These are phyloP conservation scores for Scaptomyza parva DNA, from an alignment of 2,888 invertebrate species.

Conservation along the genomic window DNA sequence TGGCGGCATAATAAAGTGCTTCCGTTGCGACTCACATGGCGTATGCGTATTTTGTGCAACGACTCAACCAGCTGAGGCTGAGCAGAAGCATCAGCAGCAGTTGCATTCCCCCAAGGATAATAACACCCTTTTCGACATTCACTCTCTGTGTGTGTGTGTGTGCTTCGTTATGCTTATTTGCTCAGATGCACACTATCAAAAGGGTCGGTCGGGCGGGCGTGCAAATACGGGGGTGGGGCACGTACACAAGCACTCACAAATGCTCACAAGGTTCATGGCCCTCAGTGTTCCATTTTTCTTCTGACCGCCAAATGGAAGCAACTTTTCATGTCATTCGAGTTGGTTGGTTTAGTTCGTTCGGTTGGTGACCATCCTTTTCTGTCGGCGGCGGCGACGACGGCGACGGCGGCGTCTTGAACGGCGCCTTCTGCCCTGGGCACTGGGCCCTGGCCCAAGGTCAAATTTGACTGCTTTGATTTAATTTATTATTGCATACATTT, in stretches of 20 bases:
- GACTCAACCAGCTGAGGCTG: conserved; percentile 2
- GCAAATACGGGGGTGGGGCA: not conserved
- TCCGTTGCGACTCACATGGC: conserved; percentile 60
- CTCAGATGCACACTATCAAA: conserved; percentile 43
- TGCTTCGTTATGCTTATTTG: conserved; percentile 74
- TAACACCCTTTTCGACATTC: conserved; percentile 50
- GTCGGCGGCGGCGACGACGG: too few relatives aligned
- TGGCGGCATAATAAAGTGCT: conserved; percentile 76
- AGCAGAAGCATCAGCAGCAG: conserved; percentile 32
- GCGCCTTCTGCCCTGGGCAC: too few relatives aligned
- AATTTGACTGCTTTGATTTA: conserved; percentile 75
- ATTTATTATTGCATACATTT: conserved; percentile 76
- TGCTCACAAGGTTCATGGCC: conserved; percentile 64
- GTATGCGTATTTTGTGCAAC: conserved; percentile 53
- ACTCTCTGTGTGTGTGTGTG: too few relatives aligned
- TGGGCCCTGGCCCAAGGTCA: conserved; percentile 69
- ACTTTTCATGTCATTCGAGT: conserved; percentile 41
- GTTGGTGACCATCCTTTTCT: conserved; percentile 1
- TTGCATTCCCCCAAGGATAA: conserved; percentile 69
- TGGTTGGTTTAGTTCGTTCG: too few relatives aligned
- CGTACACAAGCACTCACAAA: conserved; percentile 31
- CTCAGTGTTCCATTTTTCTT: conserved; percentile 8
- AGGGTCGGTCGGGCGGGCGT: conserved; percentile 9
- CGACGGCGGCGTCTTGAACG: conserved; percentile 20
- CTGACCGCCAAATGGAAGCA: conserved; percentile 56